Percentiles rank a stretch among this genome's conserved stretches.
Evolutionary conservation across 2,797 vertebrate genomes (phyloP).

Genomic region (Menidia menidia): DNA sequence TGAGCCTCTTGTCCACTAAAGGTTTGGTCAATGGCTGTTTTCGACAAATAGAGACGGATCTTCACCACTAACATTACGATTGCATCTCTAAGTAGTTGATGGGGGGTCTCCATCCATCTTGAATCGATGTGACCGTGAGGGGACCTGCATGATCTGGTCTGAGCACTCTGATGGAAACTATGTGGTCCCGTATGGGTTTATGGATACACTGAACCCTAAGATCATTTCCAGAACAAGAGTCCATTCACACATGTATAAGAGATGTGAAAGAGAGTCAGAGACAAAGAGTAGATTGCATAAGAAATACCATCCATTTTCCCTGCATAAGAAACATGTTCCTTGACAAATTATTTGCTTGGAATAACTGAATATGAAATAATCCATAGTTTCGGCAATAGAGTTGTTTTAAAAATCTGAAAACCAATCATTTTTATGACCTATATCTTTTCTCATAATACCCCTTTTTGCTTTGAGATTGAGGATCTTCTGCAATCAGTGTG

Average conservation of each 20-base stretch:
- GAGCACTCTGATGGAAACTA: constrained; percentile 65
- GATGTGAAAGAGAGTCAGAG: constrained; percentile 15
- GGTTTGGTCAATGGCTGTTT: constrained; percentile 20
- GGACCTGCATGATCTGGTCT: constrained; percentile 57
- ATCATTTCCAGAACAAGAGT: constrained; percentile 65
- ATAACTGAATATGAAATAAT: constrained; percentile 63
- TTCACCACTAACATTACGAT: constrained; percentile 14
- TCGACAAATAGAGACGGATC: constrained; percentile 33
- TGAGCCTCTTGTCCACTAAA: constrained; percentile 13
- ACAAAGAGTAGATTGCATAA: constrained; percentile 11
- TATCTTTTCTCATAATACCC: constrained; percentile 9
- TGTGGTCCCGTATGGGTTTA: constrained; percentile 37
- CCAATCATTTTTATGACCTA: constrained; percentile 22
- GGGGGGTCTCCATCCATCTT: constrained; percentile 51
- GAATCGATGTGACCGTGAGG: constrained; percentile 50
- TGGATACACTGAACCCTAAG: constrained; percentile 59
- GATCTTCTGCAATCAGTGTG: constrained; percentile 8
- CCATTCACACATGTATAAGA: constrained; percentile 23
- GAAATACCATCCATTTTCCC: not conserved
- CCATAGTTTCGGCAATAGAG: constrained; percentile 44
- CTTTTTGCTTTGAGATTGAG: constrained; percentile 15
- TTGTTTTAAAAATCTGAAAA: constrained; percentile 32
- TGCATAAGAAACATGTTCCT: constrained; percentile 46
- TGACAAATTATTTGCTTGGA: constrained; percentile 54
- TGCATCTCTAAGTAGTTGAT: constrained; percentile 30